Evolutionary conservation across 2,113 vertebrate genomes (phyloP).

Genomic region (Pelecanoides urinatrix): DNA sequence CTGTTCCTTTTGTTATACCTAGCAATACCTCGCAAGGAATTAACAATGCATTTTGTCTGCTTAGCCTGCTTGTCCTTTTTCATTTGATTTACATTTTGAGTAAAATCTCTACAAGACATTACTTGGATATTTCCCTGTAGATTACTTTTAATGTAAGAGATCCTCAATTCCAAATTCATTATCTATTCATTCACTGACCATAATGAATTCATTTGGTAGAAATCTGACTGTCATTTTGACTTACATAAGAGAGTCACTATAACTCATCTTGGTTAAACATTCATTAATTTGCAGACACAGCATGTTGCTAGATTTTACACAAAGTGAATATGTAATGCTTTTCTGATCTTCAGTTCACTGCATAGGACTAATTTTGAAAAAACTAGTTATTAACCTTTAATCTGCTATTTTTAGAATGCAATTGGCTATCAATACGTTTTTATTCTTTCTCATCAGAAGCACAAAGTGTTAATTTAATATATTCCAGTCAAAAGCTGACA

Average conservation of each 20-base stretch:
- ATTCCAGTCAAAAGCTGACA: neutral
- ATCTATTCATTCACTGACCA: neutral
- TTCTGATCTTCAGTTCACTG: neutral
- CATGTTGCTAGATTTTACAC: neutral
- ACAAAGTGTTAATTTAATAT: neutral
- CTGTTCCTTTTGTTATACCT: neutral
- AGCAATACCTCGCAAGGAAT: neutral
- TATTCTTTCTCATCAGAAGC: neutral
- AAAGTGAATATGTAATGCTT: neutral
- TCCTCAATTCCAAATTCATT: slow-evolving; percentile 16
- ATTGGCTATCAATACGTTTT: neutral
- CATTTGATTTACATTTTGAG: neutral
- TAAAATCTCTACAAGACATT: neutral
- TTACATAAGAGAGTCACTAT: neutral
- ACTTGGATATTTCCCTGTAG: neutral
- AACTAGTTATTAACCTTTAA: neutral
- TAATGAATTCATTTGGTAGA: slow-evolving; percentile 43
- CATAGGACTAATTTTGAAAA: neutral
- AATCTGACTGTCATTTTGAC: slow-evolving; percentile 12
- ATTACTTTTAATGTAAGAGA: neutral
- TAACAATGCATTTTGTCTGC: neutral
- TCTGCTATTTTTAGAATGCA: neutral
- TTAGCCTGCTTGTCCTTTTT: neutral
- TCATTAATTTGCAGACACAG: slow-evolving; percentile 9
- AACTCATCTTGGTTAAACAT: slow-evolving; percentile 26